These are phyloP conservation scores for Arctia plantaginis DNA, from an alignment of 2,888 invertebrate genomes.

Conservation along the genomic window DNA sequence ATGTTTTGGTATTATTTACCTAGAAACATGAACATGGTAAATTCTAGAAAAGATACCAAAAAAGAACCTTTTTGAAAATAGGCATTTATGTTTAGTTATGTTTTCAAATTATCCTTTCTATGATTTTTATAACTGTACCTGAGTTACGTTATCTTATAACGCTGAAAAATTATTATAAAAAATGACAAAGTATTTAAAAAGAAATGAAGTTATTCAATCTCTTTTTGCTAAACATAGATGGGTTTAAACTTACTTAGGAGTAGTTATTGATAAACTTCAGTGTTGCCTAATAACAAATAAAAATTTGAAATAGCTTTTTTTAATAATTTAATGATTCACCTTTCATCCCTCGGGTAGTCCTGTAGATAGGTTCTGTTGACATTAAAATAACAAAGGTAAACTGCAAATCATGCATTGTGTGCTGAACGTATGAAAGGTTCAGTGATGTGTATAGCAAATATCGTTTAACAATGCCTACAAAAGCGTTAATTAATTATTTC, in stretches of 20 bases:
- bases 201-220: no score
- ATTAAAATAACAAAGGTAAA: neutral
- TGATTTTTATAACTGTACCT: no score
- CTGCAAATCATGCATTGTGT: neutral
- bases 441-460: neutral
- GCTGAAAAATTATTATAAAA: no score
- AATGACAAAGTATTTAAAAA: no score
- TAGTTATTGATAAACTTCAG: no score
- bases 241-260: no score
- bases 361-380: neutral
- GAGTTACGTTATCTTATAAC: no score
- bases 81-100: neutral
- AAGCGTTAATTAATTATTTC: conserved; percentile 4
- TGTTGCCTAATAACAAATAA: no score
- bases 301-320: no score
- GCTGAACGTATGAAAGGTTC: neutral
- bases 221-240: no score
- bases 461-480: conserved; percentile 13
- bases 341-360: neutral
- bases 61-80: neutral
- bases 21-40: neutral
- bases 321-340: neutral
- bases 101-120: no score
- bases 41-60: neutral
- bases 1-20: neutral